Evolutionary conservation across 1,140 invertebrate species (phyloP).

Genomic region (Chlorops oryzae): DNA sequence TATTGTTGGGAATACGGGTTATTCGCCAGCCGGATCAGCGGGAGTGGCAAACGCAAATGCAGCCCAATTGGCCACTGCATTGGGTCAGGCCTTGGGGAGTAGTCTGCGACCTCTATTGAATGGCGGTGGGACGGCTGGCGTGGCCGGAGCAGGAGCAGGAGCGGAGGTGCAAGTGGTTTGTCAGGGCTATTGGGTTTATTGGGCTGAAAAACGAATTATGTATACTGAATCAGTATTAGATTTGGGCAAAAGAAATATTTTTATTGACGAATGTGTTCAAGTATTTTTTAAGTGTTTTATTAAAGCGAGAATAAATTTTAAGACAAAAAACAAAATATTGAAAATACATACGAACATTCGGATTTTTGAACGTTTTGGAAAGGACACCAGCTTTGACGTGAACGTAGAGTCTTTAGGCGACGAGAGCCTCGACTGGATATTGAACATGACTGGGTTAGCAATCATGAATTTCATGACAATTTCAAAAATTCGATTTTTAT

Average conservation of each 20-base stretch:
- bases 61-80: constrained; percentile 13
- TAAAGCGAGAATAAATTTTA: background rate
- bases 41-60: background rate
- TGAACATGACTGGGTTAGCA: no score
- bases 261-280: background rate
- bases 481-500: no score
- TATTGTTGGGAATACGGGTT: no score
- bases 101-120: constrained; percentile 10
- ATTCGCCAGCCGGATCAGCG: background rate
- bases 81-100: constrained; percentile 13
- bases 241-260: background rate
- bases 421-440: no score
- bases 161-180: background rate
- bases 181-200: constrained; percentile 1
- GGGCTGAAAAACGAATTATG: background rate
- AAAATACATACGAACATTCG: no score
- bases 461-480: no score
- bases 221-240: background rate
- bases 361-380: no score
- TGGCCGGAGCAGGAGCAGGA: background rate
- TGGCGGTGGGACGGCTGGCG: background rate
- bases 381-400: no score
- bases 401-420: no score
- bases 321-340: background rate
- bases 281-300: background rate